These are phyloP conservation scores for Solea solea DNA, from an alignment of 2,113 vertebrate species.

Conservation along the genomic window DNA sequence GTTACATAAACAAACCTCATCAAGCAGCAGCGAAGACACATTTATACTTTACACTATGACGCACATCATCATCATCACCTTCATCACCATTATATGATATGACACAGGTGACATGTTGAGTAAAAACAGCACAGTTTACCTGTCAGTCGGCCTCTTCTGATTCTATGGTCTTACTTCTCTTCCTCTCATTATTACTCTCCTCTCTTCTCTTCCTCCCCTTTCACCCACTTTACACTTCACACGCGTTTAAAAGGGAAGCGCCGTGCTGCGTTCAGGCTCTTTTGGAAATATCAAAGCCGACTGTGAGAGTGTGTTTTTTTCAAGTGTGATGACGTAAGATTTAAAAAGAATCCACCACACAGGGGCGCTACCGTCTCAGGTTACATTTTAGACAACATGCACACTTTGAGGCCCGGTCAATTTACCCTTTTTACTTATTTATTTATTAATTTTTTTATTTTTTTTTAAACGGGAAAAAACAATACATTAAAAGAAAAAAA, in stretches of 20 bases:
- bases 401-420: not conserved
- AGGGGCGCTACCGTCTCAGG: slow-evolving; percentile 22
- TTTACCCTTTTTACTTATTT: too few relatives aligned
- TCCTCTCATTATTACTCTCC: not conserved
- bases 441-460: too few relatives aligned
- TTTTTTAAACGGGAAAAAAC: too few relatives aligned
- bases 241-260: slow-evolving; percentile 54
- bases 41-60: not conserved
- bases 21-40: not conserved
- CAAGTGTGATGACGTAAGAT: not conserved
- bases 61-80: not conserved
- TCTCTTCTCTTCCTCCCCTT: slow-evolving; percentile 29
- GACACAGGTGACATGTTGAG: not conserved
- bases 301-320: rapidly evolving
- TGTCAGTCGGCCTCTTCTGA: not conserved
- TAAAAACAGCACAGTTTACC: not conserved
- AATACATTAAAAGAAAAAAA: too few relatives aligned
- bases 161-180: not conserved
- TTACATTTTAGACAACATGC: not conserved
- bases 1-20: not conserved
- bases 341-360: not conserved
- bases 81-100: not conserved
- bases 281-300: not conserved
- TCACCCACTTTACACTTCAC: slow-evolving; percentile 44
- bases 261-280: slow-evolving; percentile 42